phyloP scores from a whole-genome alignment of 2,888 invertebrate genomes.

The Auanema sp. region DNA sequence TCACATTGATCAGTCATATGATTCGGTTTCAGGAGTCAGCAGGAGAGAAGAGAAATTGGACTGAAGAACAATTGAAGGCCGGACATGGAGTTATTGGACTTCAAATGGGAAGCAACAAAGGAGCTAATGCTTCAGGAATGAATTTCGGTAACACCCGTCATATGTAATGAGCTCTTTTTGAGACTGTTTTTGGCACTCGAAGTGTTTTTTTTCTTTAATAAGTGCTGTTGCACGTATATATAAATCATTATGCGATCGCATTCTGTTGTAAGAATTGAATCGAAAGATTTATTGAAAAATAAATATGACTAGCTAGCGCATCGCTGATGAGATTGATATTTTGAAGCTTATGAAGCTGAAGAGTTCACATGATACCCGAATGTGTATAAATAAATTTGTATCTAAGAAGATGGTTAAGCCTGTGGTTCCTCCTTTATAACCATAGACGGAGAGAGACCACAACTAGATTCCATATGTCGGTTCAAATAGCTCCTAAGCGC shows the following conservation, averaged over 20 bases:
- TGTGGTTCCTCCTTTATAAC: slow-evolving; percentile 6
- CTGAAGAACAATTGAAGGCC: slow-evolving; percentile 78
- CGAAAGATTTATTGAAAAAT: no score
- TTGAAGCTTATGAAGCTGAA: no score
- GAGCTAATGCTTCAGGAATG: slow-evolving; percentile 92
- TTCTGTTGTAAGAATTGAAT: no score
- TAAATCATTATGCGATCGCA: no score
- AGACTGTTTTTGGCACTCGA: no score
- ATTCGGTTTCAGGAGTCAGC: slow-evolving; percentile 75
- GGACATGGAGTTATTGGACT: slow-evolving; percentile 75
- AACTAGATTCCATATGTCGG: slow-evolving; percentile 72
- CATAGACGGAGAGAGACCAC: slow-evolving; percentile 16
- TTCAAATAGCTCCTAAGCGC: slow-evolving; percentile 88
- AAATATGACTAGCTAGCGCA: no score
- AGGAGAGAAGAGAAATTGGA: slow-evolving; percentile 88
- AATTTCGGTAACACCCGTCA: slow-evolving; percentile 96
- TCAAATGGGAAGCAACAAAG: slow-evolving; percentile 96
- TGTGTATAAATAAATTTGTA: no score
- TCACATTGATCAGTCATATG: slow-evolving; percentile 1
- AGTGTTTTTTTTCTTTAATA: no score
- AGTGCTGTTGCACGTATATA: no score
- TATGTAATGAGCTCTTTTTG: slow-evolving; percentile 63
- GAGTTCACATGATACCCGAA: no score
- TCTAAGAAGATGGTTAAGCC: no score
- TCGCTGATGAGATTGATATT: no score